phyloP scores from a whole-genome alignment of 2,113 vertebrate genomes.

The Smithornis capensis region DNA sequence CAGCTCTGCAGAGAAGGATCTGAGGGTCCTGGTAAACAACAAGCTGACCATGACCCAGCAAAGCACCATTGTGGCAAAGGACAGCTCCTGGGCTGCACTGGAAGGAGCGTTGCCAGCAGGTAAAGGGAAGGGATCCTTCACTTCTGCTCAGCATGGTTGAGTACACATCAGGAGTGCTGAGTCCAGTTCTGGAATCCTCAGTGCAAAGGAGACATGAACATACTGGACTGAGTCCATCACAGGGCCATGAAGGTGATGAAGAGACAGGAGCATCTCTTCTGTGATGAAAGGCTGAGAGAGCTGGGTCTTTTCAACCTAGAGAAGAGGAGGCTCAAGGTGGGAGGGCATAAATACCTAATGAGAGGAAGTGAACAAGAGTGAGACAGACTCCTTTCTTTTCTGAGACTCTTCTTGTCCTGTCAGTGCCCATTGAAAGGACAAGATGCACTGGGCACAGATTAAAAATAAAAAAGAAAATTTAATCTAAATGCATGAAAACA shows the following conservation, averaged over 20 bases:
- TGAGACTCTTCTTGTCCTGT: neutral
- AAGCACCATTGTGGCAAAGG: neutral
- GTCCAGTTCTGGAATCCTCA: neutral
- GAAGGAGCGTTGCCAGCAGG: neutral
- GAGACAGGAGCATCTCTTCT: neutral
- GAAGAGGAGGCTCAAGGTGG: neutral
- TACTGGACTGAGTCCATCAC: neutral
- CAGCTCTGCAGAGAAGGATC: neutral
- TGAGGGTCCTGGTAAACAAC: neutral
- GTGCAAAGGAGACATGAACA: neutral
- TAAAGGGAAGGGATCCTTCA: neutral
- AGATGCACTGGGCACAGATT: neutral
- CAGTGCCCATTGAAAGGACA: neutral
- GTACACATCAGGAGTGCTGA: neutral
- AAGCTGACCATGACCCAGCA: neutral
- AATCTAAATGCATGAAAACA: neutral
- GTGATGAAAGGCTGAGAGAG: neutral
- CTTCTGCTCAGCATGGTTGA: neutral
- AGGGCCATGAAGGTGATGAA: neutral
- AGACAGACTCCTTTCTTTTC: neutral
- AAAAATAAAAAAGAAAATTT: neutral
- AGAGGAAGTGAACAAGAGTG: neutral
- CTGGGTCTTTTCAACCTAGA: neutral
- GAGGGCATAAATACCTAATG: neutral
- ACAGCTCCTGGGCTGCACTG: neutral